A percentile compares a stretch with the other conserved stretches of the same genome.
phyloP scores from a whole-genome alignment of 2,797 vertebrate genomes.

The Emys orbicularis region DNA sequence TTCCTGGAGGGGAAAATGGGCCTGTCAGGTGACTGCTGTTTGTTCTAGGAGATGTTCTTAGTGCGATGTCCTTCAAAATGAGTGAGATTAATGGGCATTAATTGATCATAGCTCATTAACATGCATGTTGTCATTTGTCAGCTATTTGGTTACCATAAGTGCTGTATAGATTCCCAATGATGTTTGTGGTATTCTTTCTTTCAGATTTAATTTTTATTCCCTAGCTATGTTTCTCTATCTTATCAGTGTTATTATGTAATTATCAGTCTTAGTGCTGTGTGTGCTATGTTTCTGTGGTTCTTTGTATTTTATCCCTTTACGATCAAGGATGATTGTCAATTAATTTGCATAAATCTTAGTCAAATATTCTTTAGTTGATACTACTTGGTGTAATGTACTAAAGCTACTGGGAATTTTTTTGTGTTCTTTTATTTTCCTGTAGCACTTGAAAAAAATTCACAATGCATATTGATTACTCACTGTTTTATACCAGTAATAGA shows the following conservation, averaged over 20 bases:
- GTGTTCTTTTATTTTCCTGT: neutral
- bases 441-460: neutral
- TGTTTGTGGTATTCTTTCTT: slow-evolving; percentile 13
- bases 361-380: neutral
- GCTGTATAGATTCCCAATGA: neutral
- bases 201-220: slow-evolving; percentile 33
- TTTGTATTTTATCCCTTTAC: slow-evolving; percentile 26
- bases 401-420: neutral
- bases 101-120: slow-evolving; percentile 25
- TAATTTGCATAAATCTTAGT: neutral
- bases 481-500: neutral
- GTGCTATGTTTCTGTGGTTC: neutral
- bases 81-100: slow-evolving; percentile 41
- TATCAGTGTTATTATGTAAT: neutral
- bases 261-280: neutral
- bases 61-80: slow-evolving; percentile 46
- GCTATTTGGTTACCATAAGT: neutral
- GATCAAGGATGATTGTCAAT: neutral
- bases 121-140: neutral
- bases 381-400: neutral
- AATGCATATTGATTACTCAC: neutral
- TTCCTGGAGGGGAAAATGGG: slow-evolving; percentile 36
- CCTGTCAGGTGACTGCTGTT: slow-evolving; percentile 26
- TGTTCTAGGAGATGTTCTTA: slow-evolving; percentile 36
- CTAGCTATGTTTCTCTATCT: neutral